Percentiles rank a stretch among this genome's conserved stretches.
Conservation (phyloP, 2,797 vertebrate genomes). For the Eulemur coronatus region DNA sequence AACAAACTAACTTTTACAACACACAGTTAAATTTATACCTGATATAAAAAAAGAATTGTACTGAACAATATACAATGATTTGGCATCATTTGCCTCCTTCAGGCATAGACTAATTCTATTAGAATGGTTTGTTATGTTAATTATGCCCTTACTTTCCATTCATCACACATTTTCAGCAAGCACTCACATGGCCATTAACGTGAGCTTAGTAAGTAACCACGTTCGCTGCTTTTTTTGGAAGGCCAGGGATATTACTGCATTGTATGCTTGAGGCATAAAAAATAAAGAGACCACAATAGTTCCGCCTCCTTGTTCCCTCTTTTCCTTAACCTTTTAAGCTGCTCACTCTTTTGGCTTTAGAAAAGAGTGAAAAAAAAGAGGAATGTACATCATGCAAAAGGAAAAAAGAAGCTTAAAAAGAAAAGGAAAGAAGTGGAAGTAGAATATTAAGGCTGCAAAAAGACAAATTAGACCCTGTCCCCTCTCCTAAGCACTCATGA, state of each 20-base stretch:
- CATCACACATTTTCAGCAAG: not conserved
- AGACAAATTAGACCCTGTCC: not conserved
- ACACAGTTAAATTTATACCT: not conserved
- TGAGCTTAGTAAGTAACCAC: not conserved
- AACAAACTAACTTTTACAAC: not conserved
- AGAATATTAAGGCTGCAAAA: slow-evolving; percentile 1
- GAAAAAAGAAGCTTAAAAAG: not conserved
- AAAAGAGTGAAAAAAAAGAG: not conserved
- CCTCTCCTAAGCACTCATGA: not conserved
- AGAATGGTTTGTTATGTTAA: slow-evolving; percentile 30
- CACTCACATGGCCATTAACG: not conserved
- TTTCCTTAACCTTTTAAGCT: slow-evolving; percentile 14
- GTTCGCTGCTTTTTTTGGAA: not conserved
- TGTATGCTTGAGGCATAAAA: not conserved
- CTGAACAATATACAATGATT: not conserved
- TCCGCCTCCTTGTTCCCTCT: not conserved
- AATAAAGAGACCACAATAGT: not conserved
- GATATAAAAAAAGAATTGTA: not conserved
- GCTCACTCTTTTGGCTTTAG: not conserved
- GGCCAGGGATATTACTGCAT: not conserved
- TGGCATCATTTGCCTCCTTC: not conserved
- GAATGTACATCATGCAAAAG: not conserved
- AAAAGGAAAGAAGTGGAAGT: not conserved
- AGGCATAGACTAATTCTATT: not conserved
- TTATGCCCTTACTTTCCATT: not conserved